Conservation (phyloP, 2,888 invertebrate genomes). For the Phortica magna region DNA sequence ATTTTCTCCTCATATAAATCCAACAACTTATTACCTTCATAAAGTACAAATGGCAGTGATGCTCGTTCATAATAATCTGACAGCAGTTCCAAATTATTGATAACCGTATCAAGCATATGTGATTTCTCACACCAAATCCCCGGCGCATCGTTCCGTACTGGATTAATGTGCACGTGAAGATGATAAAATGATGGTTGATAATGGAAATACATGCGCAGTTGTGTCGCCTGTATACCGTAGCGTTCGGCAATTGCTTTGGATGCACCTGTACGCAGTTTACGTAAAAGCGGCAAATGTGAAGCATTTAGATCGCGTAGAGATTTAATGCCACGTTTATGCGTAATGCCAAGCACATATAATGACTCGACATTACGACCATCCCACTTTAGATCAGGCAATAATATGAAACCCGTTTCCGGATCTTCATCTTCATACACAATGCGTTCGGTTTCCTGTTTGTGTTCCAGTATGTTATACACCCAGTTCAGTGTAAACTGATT, state of each 20-base stretch:
- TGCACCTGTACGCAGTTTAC: slow-evolving; percentile 88
- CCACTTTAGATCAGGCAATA: slow-evolving; percentile 98
- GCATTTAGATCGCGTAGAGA: slow-evolving; percentile 90
- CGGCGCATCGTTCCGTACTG: slow-evolving; percentile 87
- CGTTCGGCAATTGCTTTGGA: slow-evolving; percentile 87
- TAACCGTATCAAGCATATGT: slow-evolving; percentile 92
- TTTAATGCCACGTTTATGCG: slow-evolving; percentile 85
- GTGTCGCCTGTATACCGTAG: slow-evolving; percentile 84
- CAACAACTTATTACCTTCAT: slow-evolving; percentile 87
- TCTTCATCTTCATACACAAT: slow-evolving; percentile 89
- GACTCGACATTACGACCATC: slow-evolving; percentile 87
- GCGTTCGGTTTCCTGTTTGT: slow-evolving; percentile 92
- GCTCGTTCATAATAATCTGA: slow-evolving; percentile 90
- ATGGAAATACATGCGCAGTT: slow-evolving; percentile 92
- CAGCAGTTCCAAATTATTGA: slow-evolving; percentile 91
- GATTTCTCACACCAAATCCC: slow-evolving; percentile 91
- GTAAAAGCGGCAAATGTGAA: slow-evolving; percentile 88
- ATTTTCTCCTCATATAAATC: slow-evolving; percentile 79
- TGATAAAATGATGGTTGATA: slow-evolving; percentile 99
- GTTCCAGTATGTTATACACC: slow-evolving; percentile 97
- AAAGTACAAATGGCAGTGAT: slow-evolving; percentile 88
- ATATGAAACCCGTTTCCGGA: slow-evolving; percentile 88
- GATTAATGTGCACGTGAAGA: slow-evolving; percentile 95
- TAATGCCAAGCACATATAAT: slow-evolving; percentile 91
- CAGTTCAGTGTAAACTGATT: slow-evolving; percentile 92